Evolutionary conservation across 1,140 invertebrate species (phyloP).

Genomic region (Gryllus bimaculatus): DNA sequence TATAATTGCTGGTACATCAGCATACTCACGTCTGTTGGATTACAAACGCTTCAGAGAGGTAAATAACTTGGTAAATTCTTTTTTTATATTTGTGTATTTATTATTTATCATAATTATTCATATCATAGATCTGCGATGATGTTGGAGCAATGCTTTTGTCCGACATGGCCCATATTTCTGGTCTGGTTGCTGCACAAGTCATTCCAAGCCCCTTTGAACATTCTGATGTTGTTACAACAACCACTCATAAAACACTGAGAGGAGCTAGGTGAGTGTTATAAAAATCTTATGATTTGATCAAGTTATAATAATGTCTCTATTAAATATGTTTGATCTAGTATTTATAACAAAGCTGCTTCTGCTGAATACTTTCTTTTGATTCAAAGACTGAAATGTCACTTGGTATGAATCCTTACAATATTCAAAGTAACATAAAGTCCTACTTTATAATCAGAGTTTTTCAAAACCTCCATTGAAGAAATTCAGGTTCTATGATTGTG

Average conservation of each 20-base stretch:
- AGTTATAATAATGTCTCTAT: no score
- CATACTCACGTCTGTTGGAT: constrained; percentile 56
- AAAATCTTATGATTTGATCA: no score
- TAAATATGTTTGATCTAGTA: no score
- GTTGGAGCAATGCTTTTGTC: constrained; percentile 49
- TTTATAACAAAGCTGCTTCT: no score
- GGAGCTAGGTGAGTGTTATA: constrained; percentile 27
- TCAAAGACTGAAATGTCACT: no score
- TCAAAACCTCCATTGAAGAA: no score
- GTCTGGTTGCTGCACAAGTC: constrained; percentile 51
- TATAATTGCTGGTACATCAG: constrained; percentile 58
- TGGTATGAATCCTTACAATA: no score
- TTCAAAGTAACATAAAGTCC: no score
- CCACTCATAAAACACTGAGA: constrained; percentile 52
- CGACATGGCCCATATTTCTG: constrained; percentile 60
- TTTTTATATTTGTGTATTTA: background rate
- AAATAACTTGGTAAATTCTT: background rate
- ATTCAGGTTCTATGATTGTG: no score
- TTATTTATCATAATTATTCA: background rate
- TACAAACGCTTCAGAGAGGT: constrained; percentile 50
- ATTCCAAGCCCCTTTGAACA: constrained; percentile 49
- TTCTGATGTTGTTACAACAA: constrained; percentile 55
- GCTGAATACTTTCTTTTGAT: no score
- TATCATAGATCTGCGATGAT: constrained; percentile 35
- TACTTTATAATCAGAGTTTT: no score